A percentile compares a stretch with the other conserved stretches of the same genome.
Evolutionary conservation across 2,888 invertebrate species (phyloP).

Genomic region (Oxytorus armatus): DNA sequence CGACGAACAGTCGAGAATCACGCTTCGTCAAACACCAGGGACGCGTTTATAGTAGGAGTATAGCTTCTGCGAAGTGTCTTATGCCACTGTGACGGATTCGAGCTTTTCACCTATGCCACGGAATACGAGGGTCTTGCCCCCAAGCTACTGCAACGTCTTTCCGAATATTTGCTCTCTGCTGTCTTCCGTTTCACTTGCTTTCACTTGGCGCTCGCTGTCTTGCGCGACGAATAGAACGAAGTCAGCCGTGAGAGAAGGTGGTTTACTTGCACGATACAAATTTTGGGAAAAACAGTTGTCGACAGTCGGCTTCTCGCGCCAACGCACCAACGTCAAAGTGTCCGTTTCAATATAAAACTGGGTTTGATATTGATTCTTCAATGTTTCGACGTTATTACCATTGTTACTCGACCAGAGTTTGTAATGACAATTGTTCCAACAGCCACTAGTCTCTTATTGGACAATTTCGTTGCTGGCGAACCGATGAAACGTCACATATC

Average conservation of each 20-base stretch:
- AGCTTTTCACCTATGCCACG: conserved; percentile 26
- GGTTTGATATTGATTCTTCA: not conserved
- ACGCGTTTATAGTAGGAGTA: conserved; percentile 21
- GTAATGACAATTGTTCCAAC: not conserved
- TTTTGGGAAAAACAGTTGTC: not conserved
- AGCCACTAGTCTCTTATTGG: not conserved
- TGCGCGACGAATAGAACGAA: not conserved
- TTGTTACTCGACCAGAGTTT: not conserved
- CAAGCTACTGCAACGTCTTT: conserved; percentile 40
- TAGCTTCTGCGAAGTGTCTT: conserved; percentile 43
- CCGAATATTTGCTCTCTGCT: conserved; percentile 42
- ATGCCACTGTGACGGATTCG: conserved; percentile 37
- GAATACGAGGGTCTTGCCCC: conserved; percentile 4
- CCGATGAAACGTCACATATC: not conserved
- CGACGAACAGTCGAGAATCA: conserved; percentile 52
- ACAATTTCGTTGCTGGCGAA: not conserved
- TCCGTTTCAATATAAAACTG: not conserved
- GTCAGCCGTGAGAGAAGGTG: not conserved
- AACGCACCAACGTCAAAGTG: not conserved
- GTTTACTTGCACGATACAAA: not conserved
- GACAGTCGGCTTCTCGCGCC: not conserved
- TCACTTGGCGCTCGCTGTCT: not conserved
- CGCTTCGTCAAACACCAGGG: conserved; percentile 47
- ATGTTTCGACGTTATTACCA: not conserved
- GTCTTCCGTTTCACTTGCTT: conserved; percentile 11